phyloP scores from a whole-genome alignment of 2,113 vertebrate species.

The Himantopus leucocephalus region DNA sequence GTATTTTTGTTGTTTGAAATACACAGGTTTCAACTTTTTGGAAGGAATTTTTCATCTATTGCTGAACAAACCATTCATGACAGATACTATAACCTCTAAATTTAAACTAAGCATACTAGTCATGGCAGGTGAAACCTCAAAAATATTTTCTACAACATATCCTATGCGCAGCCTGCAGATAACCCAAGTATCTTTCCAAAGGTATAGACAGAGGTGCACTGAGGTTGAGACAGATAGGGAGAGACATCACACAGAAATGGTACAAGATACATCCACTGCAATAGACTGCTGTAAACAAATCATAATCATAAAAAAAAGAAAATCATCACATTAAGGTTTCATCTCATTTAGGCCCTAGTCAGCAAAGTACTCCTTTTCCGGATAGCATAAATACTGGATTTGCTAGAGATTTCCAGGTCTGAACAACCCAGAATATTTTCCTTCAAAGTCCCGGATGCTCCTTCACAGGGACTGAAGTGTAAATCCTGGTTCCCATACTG shows the following conservation, averaged over 20 bases:
- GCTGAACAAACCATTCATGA: neutral
- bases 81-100: neutral
- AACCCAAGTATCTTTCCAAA: neutral
- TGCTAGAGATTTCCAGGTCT: neutral
- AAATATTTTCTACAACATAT: neutral
- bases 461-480: neutral
- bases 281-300: neutral
- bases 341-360: neutral
- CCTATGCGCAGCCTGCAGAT: neutral
- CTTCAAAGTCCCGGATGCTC: neutral
- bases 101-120: neutral
- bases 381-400: neutral
- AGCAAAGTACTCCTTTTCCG: neutral
- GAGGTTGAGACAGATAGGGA: neutral
- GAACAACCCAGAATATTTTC: neutral
- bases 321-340: neutral
- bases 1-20: neutral
- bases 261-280: neutral
- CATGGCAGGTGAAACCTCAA: neutral
- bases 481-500: neutral
- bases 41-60: neutral
- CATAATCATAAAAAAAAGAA: neutral
- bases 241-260: neutral
- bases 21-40: neutral
- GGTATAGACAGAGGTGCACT: neutral